Conservation (phyloP, 2,113 vertebrate genomes). For the Ascaphus truei region DNA sequence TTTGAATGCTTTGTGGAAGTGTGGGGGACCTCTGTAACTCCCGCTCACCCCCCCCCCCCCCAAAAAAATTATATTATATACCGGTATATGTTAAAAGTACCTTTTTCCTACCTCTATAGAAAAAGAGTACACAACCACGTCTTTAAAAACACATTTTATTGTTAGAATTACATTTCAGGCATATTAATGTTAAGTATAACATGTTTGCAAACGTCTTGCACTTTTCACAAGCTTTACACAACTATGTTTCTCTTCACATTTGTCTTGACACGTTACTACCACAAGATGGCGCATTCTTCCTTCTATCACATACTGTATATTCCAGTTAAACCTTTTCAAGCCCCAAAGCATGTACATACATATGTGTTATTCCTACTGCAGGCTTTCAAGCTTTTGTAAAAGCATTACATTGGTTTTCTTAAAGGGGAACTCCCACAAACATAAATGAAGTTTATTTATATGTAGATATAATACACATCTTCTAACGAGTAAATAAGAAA, state of each 20-base stretch:
- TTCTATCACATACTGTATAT: conserved; percentile 61
- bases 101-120: background rate
- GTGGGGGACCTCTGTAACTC: no score
- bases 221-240: background rate
- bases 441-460: no score
- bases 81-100: no score
- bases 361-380: no score
- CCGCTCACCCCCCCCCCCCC: no score
- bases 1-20: no score
- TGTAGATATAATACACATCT: no score
- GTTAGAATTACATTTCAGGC: background rate
- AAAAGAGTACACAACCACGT: background rate
- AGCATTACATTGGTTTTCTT: background rate
- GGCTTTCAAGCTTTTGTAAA: no score
- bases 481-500: no score
- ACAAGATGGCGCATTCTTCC: conserved; percentile 73
- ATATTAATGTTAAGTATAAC: conserved; percentile 17
- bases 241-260: background rate
- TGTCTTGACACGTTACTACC: conserved; percentile 45
- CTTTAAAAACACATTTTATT: background rate
- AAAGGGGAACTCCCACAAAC: background rate
- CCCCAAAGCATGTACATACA: no score
- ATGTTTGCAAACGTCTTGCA: background rate
- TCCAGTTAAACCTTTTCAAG: conserved; percentile 31
- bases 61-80: no score